Conservation (phyloP, 2,888 invertebrate genomes). For the Pharmacophagus antenor region DNA sequence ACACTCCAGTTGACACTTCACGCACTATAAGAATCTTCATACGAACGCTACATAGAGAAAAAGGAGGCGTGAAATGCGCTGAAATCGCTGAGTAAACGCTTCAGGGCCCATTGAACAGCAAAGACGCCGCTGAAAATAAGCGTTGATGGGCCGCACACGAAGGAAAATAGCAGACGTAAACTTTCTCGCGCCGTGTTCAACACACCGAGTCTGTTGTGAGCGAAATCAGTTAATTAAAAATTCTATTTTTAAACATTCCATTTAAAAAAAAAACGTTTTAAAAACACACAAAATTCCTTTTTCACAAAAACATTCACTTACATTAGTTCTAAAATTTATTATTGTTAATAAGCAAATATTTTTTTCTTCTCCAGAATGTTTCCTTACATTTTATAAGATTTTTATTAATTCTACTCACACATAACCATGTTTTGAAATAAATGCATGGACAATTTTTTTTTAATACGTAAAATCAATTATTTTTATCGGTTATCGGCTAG, state of each 20-base stretch:
- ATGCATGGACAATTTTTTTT: too few relatives aligned
- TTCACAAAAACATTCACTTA: too few relatives aligned
- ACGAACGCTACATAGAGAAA: constrained; percentile 47
- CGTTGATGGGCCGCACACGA: constrained; percentile 74
- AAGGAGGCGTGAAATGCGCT: constrained; percentile 75
- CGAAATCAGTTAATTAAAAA: constrained; percentile 1
- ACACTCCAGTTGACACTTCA: constrained; percentile 65
- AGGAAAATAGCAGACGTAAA: constrained; percentile 34
- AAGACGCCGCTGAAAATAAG: constrained; percentile 70
- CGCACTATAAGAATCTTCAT: constrained; percentile 62
- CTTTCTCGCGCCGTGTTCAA: constrained; percentile 31
- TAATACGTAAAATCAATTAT: too few relatives aligned
- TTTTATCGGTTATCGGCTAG: too few relatives aligned
- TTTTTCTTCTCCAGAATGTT: too few relatives aligned
- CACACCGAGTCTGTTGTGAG: constrained; percentile 8
- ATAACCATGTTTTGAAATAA: too few relatives aligned
- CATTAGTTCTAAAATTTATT: too few relatives aligned
- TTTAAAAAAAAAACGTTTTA: too few relatives aligned
- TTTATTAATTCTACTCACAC: too few relatives aligned
- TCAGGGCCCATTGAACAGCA: constrained; percentile 70
- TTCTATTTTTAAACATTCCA: background rate
- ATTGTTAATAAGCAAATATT: too few relatives aligned
- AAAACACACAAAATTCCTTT: too few relatives aligned
- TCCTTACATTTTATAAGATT: too few relatives aligned
- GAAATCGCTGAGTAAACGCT: constrained; percentile 66